Evolutionary conservation across 2,888 invertebrate species (phyloP), one percentile per base, ranked within the genome.

Genomic region (Caenorhabditis becei): DNA sequence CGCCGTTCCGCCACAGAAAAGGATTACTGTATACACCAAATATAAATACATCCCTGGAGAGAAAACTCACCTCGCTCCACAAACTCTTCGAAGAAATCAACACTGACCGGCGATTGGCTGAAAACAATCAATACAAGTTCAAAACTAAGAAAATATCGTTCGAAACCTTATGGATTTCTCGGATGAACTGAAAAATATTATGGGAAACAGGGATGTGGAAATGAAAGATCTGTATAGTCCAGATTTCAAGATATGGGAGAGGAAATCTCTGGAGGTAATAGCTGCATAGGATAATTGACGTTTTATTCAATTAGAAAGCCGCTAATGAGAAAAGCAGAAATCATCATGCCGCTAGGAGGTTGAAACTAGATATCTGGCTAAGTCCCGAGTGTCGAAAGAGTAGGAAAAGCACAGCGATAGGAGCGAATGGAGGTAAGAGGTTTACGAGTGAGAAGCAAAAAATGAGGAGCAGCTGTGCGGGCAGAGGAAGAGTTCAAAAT

Each of bases 391-490:
- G 32, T 32, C 69, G 59, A 51, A 51, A 24, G 58, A 47, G 62
- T 51, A 20, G 14, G 56, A 54, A n/a, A 53, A 53, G 53, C 14
- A 37, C 10, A 49, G 14, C 44, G 23, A 49, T 11, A 20, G 32
- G 20, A 24, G 41, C 18, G 20, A 51, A 41, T 26, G 56, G 49
- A 41, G 28, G 51, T 56, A 56, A 35, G 47, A 66, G 47, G 65
- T 74, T 35, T 63, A 63, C 63, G 63, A 63, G 62, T 62, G 47
- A 71, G 62, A 71, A 62, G 70, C n/a, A 53, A 62, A 74, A 58
- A 58, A 74, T 49, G 65, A 63, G 74, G 49, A 65, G 63, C 74
- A 65, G 74, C 56, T 74, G 72, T n/a, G 58, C 54, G 58, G 47
- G 28, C 20, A 26, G 44, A 47, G 62, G 16, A 51, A 18, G 24